Base-by-base conservation (phyloP, 2,888 invertebrate genomes). In the Unio pictorum region DNA sequence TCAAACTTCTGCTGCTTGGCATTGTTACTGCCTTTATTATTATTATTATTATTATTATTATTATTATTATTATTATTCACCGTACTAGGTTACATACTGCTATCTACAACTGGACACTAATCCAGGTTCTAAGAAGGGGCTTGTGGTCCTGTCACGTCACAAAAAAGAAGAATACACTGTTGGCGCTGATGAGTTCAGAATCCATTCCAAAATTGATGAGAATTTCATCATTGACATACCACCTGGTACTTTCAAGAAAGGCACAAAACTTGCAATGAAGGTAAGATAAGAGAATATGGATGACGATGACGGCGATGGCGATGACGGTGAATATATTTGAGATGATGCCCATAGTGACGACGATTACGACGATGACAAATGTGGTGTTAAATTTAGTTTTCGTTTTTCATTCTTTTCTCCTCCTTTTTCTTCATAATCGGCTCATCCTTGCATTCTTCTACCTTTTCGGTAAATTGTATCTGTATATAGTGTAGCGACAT, bases 121-220 rank as follows among this genome's bases (percentile, higher is more conserved):
- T 20, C 76, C 76, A 17, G 74, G 73, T 26, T 69, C 71, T 11
- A 74, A 72, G 17, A 66, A 65, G 56, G 55, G 58, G 17, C 74
- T 72, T 66, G 61, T 71, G 23, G 61, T 76, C 8, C 60, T 65
- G 54, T 61, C 68, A 8, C 64, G 73, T 28, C 66, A 70, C 18
- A 73, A 55, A 61, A 61, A 61, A 23, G 76, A 76, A 58, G 71
- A 72, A 11, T 69, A 66, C 55, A 64, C 55, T 15, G 55, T 76
- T 1, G n/a, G 59, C 0, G 64, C 65, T 4, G 63, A 57, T 15
- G 70, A 56, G 5, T 61, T 64, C 45, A n/a, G 28, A 17, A 68
- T 76, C 15, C 71, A 64, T 55, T 76, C 76, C 18, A 68, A 67
- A 26, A 72, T 76, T 58, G 72, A 67, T 11, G 61, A 73, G n/a